Conservation (phyloP, 2,797 vertebrate species). For the Gambelia wislizenii region DNA sequence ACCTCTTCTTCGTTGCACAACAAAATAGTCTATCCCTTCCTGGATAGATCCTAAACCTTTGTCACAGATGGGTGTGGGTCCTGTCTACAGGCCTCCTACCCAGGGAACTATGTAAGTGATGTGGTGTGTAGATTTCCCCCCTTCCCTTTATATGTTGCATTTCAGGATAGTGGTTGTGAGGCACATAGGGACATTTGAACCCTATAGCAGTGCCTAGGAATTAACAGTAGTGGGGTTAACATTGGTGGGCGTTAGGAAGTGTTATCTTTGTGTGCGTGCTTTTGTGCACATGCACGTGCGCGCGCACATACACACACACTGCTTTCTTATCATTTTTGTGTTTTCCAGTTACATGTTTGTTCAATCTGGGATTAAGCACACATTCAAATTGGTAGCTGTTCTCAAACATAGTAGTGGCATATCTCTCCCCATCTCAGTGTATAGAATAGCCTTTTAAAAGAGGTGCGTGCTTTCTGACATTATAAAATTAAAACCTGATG, state of each 20-base stretch:
- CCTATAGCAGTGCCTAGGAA: not conserved
- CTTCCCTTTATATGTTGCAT: not conserved
- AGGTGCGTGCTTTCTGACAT: not conserved
- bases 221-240: not conserved
- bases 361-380: too few species aligned
- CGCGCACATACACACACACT: too few species aligned
- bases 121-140: not conserved
- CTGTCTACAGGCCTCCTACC: not conserved
- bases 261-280: not conserved
- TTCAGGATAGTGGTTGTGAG: not conserved
- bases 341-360: not conserved
- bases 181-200: not conserved
- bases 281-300: not conserved
- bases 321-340: not conserved
- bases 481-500: not conserved
- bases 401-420: not conserved
- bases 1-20: not conserved
- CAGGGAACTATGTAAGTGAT: not conserved
- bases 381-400: not conserved
- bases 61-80: not conserved
- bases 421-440: not conserved
- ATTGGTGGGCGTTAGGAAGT: not conserved
- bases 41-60: not conserved
- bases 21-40: not conserved
- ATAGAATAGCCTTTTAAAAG: not conserved